phyloP scores from a whole-genome alignment of 2,113 vertebrate species.

The Holacanthus passer region DNA sequence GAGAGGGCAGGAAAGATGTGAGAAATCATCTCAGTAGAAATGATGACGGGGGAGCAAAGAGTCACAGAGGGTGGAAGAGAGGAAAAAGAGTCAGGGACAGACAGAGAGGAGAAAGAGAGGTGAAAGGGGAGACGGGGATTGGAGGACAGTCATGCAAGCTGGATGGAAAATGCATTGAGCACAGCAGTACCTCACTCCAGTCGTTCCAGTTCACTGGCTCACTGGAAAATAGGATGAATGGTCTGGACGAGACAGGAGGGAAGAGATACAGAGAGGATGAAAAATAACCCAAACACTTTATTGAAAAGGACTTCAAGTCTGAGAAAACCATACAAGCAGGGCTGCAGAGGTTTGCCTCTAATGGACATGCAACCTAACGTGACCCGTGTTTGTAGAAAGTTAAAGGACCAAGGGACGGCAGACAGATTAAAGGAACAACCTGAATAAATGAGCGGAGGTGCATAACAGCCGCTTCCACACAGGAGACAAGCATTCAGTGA shows the following conservation, averaged over 20 bases:
- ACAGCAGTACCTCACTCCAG: conserved; percentile 31
- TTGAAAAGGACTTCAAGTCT: background rate
- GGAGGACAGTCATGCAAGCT: conserved; percentile 28
- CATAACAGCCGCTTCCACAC: background rate
- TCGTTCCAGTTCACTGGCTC: conserved; percentile 58
- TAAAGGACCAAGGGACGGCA: background rate
- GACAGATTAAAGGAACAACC: background rate
- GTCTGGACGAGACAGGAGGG: conserved; percentile 8
- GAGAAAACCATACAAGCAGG: background rate
- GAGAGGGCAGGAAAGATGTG: background rate
- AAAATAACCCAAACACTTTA: conserved; percentile 14
- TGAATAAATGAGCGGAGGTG: background rate
- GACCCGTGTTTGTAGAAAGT: background rate
- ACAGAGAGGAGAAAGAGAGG: conserved; percentile 23
- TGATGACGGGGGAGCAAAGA: conserved; percentile 4
- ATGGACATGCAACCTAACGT: background rate
- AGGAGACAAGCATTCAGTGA: background rate
- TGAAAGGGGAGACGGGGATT: conserved; percentile 39
- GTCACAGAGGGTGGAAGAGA: background rate
- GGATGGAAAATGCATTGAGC: conserved; percentile 47
- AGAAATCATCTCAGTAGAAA: conserved; percentile 11
- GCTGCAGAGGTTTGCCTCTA: background rate
- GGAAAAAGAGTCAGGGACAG: background rate
- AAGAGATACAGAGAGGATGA: conserved; percentile 17
- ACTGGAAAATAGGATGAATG: conserved; percentile 50